Conservation (phyloP, 2,113 vertebrate genomes). For the Ceyx margarethae region DNA sequence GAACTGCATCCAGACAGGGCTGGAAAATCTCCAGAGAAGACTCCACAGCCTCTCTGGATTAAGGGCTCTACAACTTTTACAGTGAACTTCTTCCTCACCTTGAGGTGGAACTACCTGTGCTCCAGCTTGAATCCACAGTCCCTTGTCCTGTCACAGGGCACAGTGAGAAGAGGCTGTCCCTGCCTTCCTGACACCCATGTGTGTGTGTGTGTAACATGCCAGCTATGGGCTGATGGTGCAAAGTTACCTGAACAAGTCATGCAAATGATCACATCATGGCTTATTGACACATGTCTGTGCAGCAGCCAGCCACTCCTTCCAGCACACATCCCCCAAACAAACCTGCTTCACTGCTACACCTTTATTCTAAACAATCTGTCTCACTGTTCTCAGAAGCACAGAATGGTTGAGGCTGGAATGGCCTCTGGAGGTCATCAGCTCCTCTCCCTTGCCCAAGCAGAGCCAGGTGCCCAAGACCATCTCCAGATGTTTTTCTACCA, state of each 20-base stretch:
- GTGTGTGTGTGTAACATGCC: neutral
- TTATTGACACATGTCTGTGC: neutral
- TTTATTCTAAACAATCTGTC: neutral
- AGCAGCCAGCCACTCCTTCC: neutral
- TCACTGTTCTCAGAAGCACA: neutral
- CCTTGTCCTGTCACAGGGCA: no score
- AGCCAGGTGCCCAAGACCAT: neutral
- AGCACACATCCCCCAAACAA: neutral
- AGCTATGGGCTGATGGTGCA: neutral
- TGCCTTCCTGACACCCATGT: no score
- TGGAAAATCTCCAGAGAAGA: no score
- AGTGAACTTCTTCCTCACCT: no score
- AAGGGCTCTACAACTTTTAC: no score
- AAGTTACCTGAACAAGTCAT: neutral
- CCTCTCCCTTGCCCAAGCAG: neutral
- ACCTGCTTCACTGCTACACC: neutral
- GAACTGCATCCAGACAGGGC: no score
- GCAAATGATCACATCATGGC: neutral
- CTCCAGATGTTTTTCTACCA: neutral
- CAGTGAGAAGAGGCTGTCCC: no score
- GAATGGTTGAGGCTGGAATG: neutral
- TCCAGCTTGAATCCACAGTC: no score
- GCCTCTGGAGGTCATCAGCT: neutral
- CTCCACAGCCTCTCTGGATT: no score
- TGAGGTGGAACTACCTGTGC: no score